Conservation (phyloP, 35 echinoderm and acorn worm species). For the Patiria miniata region DNA sequence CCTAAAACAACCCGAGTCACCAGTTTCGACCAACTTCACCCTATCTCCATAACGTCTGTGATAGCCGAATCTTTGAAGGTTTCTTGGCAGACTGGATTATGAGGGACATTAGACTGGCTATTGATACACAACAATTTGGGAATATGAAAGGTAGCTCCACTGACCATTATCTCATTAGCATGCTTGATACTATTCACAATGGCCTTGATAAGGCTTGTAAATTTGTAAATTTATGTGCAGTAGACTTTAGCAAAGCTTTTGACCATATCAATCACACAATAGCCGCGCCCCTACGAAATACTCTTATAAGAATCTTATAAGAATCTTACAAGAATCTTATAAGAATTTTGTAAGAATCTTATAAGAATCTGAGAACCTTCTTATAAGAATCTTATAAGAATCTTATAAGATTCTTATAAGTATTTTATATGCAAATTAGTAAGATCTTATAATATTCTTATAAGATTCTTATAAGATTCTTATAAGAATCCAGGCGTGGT, state of each 20-base stretch:
- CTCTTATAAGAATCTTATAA: too few species aligned
- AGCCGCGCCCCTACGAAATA: too few species aligned
- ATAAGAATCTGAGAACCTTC: too few species aligned
- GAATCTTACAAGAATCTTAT: too few species aligned
- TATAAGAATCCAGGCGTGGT: too few species aligned
- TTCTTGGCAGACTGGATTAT: slow-evolving; percentile 39
- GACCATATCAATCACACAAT: slow-evolving; percentile 32
- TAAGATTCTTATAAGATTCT: too few species aligned
- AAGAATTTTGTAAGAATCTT: too few species aligned
- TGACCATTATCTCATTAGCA: slow-evolving; percentile 47
- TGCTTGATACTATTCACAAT: slow-evolving; percentile 33
- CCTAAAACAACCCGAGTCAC: slow-evolving; percentile 13
- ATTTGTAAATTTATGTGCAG: slow-evolving; percentile 29
- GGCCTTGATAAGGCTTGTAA: slow-evolving; percentile 1
- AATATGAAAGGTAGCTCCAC: slow-evolving; percentile 34
- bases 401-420: too few species aligned
- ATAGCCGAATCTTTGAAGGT: slow-evolving; percentile 18
- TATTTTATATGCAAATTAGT: too few species aligned
- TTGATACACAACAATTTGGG: slow-evolving; percentile 46
- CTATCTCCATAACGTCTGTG: slow-evolving; percentile 36
- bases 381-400: too few species aligned
- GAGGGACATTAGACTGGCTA: neutral
- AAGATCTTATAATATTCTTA: too few species aligned
- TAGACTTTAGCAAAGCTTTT: slow-evolving; percentile 45
- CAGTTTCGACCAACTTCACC: slow-evolving; percentile 20